phyloP scores from a whole-genome alignment of 2,797 vertebrate species.

The Platyrinchus mystaceus region DNA sequence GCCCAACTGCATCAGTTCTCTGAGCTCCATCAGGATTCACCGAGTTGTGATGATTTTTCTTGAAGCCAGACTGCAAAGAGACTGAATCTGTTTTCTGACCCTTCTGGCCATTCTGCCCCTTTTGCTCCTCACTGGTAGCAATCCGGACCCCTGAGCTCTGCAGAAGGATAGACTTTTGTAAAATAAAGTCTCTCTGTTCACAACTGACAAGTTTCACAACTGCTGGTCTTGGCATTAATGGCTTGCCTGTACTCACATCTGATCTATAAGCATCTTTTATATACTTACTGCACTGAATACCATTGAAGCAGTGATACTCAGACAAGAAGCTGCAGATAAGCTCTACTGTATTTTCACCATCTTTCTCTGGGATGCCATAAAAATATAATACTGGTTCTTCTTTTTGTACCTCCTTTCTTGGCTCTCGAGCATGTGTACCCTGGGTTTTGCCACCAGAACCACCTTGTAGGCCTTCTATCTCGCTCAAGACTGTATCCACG shows the following conservation, averaged over 20 bases:
- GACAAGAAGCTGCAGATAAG: conserved; percentile 76
- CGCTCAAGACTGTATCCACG: conserved; percentile 79
- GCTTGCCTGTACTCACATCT: conserved; percentile 12
- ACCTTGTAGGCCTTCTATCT: conserved; percentile 79
- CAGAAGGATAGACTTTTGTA: conserved; percentile 76
- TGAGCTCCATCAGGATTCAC: conserved; percentile 30
- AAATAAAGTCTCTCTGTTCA: conserved; percentile 78
- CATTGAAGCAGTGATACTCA: conserved; percentile 76
- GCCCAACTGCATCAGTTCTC: not conserved
- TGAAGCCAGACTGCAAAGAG: conserved; percentile 36
- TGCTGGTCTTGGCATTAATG: conserved; percentile 69
- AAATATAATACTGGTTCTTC: conserved; percentile 77
- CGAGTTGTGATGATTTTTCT: conserved; percentile 33
- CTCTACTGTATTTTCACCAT: conserved; percentile 76
- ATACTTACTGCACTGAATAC: conserved; percentile 72
- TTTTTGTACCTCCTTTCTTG: not conserved
- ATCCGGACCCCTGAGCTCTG: conserved; percentile 74
- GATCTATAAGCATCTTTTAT: conserved; percentile 79
- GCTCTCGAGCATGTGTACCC: not conserved
- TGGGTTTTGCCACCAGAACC: conserved; percentile 51
- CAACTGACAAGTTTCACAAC: conserved; percentile 74
- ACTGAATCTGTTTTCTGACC: conserved; percentile 20
- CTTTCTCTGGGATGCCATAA: conserved; percentile 78
- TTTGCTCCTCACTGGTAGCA: conserved; percentile 65
- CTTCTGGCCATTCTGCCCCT: not conserved